phyloP scores from a whole-genome alignment of 2,797 vertebrate species.

The Sebastes itinus region DNA sequence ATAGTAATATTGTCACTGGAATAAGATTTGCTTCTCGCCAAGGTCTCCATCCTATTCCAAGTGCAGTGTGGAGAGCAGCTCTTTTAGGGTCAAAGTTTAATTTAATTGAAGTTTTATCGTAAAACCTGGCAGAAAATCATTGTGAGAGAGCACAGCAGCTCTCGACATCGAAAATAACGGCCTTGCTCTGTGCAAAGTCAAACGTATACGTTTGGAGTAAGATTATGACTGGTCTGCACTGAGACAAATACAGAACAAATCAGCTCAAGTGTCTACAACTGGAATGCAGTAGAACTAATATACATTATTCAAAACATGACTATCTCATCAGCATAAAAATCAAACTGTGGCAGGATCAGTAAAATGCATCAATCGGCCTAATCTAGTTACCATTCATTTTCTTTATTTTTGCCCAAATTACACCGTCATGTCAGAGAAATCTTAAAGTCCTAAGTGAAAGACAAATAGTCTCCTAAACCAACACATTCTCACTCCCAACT shows the following conservation, averaged over 20 bases:
- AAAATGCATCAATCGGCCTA: not conserved
- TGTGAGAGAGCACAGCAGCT: not conserved
- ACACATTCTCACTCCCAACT: too few relatives aligned
- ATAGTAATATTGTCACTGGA: not conserved
- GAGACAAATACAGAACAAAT: not conserved
- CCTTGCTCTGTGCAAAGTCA: not conserved
- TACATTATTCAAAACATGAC: not conserved
- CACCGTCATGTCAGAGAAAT: not conserved
- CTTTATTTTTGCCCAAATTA: not conserved
- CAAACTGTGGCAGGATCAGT: not conserved
- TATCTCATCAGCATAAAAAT: not conserved
- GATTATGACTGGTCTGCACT: not conserved
- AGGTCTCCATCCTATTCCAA: not conserved
- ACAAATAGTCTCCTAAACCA: not conserved
- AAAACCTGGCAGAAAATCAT: not conserved
- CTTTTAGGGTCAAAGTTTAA: not conserved
- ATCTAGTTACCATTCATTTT: not conserved
- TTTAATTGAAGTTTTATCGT: not conserved
- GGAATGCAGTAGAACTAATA: not conserved
- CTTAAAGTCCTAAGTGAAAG: not conserved
- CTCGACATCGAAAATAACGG: not conserved
- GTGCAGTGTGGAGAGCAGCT: not conserved
- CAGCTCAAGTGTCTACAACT: not conserved
- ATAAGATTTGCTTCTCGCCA: not conserved
- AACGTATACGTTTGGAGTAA: not conserved